These are phyloP conservation scores for Procambarus virginalis DNA, from an alignment of 1,140 invertebrate species.

Conservation along the genomic window DNA sequence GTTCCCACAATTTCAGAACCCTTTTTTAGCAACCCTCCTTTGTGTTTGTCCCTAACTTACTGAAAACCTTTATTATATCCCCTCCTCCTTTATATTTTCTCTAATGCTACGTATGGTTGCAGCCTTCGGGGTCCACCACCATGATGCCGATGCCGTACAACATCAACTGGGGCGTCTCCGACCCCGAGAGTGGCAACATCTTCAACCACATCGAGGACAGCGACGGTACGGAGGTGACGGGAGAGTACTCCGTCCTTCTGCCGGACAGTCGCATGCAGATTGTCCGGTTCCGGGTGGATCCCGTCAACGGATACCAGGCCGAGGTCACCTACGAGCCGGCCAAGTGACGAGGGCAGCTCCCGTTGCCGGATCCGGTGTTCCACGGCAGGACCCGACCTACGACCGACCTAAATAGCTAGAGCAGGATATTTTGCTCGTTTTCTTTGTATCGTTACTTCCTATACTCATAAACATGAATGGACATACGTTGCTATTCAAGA, in stretches of 20 bases:
- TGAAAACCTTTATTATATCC: no score
- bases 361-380: no score
- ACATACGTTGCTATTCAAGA: no score
- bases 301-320: conserved; percentile 71
- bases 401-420: no score
- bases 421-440: no score
- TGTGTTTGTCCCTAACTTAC: no score
- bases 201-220: conserved; percentile 70
- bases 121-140: not conserved
- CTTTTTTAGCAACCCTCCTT: no score
- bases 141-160: conserved; percentile 67
- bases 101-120: not conserved
- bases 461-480: no score
- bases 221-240: conserved; percentile 68
- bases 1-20: no score
- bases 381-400: no score
- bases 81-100: no score
- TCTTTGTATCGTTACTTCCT: no score
- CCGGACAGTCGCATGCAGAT: conserved; percentile 71
- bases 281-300: conserved; percentile 65
- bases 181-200: conserved; percentile 63
- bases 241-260: conserved; percentile 70
- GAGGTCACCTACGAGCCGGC: conserved; percentile 56
- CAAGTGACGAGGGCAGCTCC: not conserved
- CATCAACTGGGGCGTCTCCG: conserved; percentile 68